phyloP scores from a whole-genome alignment of 2,113 vertebrate genomes.

The Muscicapa adusta region DNA sequence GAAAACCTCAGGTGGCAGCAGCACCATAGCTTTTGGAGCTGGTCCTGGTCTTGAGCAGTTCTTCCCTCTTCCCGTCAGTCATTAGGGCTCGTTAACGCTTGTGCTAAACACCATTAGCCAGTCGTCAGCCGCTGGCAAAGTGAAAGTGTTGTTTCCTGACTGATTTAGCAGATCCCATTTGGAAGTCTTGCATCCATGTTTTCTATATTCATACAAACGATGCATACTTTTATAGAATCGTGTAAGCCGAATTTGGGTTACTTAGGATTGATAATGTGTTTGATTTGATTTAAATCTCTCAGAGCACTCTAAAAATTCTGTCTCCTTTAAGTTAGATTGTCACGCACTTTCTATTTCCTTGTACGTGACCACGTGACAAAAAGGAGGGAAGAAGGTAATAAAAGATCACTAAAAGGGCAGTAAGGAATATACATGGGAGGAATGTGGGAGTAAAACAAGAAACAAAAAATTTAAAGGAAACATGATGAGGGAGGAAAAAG shows the following conservation, averaged over 20 bases:
- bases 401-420: not conserved
- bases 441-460: not conserved
- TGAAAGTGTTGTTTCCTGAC: not conserved
- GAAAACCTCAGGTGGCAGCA: conserved; percentile 59
- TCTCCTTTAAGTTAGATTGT: not conserved
- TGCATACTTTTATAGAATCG: not conserved
- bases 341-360: not conserved
- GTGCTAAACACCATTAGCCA: not conserved
- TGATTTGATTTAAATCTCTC: not conserved
- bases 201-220: not conserved
- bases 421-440: not conserved
- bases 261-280: not conserved
- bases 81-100: not conserved
- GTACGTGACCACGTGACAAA: not conserved
- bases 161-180: not conserved
- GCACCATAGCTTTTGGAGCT: not conserved
- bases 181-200: not conserved
- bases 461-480: not conserved
- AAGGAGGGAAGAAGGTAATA: not conserved
- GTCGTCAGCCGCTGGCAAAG: not conserved
- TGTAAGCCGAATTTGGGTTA: not conserved
- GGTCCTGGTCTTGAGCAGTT: not conserved
- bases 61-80: not conserved
- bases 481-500: not conserved
- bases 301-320: not conserved